phyloP scores from a whole-genome alignment of 1,140 invertebrate genomes.

The Cepaea nemoralis region DNA sequence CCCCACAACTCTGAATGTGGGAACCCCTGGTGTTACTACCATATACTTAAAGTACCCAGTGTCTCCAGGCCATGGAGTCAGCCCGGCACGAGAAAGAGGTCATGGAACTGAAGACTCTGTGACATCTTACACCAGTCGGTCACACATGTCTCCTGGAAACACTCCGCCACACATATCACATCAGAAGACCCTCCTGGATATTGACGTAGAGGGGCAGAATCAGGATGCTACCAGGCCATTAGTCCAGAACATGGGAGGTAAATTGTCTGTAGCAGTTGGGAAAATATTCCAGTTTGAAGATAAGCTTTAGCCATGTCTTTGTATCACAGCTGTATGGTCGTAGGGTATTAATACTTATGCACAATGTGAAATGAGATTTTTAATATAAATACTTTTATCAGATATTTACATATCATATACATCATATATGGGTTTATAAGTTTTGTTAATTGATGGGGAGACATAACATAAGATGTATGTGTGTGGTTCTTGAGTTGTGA shows the following conservation, averaged over 20 bases:
- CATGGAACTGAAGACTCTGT: conserved; percentile 51
- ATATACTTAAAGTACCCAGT: conserved; percentile 50
- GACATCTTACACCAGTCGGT: conserved; percentile 64
- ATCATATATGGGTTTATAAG: too few relatives aligned
- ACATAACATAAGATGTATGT: neutral
- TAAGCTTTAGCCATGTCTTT: neutral
- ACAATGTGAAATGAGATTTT: neutral
- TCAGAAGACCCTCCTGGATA: conserved; percentile 75
- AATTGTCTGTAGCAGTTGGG: conserved; percentile 38
- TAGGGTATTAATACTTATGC: neutral
- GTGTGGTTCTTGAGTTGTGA: neutral
- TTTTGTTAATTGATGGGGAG: too few relatives aligned
- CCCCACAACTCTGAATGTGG: conserved; percentile 79
- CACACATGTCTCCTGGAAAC: conserved; percentile 67
- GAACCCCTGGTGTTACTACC: conserved; percentile 20
- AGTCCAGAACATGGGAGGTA: conserved; percentile 46
- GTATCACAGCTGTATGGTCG: neutral
- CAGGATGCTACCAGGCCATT: conserved; percentile 78
- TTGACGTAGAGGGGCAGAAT: conserved; percentile 78
- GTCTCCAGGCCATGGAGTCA: conserved; percentile 46
- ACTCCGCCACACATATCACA: conserved; percentile 68
- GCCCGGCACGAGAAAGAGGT: conserved; percentile 43
- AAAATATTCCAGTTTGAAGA: conserved; percentile 42
- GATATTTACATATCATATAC: neutral
- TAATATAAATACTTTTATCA: neutral